phyloP scores from a whole-genome alignment of 2,113 vertebrate genomes.

The Gasterosteus aculeatus region DNA sequence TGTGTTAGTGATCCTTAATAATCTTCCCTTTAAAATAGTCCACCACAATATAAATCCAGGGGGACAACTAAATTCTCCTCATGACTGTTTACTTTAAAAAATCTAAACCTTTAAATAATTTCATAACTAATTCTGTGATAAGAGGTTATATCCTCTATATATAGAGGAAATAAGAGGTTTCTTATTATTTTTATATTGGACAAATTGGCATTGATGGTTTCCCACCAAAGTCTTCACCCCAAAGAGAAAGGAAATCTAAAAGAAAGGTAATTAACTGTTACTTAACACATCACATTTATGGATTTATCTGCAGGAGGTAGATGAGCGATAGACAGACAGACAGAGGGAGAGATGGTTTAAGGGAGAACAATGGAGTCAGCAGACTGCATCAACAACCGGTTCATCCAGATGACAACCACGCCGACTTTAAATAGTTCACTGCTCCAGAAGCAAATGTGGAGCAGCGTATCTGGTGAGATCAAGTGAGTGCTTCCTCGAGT shows the following conservation, averaged over 20 bases:
- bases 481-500: constrained; percentile 3
- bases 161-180: not conserved
- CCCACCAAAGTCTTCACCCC: not conserved
- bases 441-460: not conserved
- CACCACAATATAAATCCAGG: not conserved
- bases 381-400: not conserved
- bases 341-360: not conserved
- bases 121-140: not conserved
- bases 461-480: not conserved
- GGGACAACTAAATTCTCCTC: not conserved
- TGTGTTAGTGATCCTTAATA: not conserved
- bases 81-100: not conserved
- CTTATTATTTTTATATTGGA: not conserved
- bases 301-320: not conserved
- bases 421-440: not conserved
- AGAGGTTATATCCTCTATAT: not conserved
- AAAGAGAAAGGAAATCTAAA: not conserved
- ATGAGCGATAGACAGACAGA: not conserved
- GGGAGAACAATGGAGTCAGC: not conserved
- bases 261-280: not conserved
- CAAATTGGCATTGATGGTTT: not conserved
- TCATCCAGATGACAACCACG: not conserved
- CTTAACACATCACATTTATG: not conserved
- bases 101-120: not conserved
- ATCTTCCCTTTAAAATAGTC: not conserved